These are phyloP conservation scores for Geopemphigus sp. DNA, from an alignment of 1,140 invertebrate genomes.

Conservation along the genomic window DNA sequence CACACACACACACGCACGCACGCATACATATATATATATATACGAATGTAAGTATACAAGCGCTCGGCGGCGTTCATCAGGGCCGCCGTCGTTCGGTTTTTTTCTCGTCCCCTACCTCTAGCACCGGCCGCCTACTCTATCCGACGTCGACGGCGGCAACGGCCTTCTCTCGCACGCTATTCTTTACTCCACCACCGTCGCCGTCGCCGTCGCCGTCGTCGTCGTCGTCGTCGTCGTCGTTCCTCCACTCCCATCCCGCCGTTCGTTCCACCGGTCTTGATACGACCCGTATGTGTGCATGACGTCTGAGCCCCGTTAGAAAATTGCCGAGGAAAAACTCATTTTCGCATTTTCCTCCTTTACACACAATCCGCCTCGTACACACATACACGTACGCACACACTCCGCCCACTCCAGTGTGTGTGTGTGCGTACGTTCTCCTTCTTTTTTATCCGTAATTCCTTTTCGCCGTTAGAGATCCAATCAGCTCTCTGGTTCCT, in stretches of 20 bases:
- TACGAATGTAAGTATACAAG: background rate
- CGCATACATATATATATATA: background rate
- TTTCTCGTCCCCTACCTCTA: background rate
- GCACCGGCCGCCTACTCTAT: background rate
- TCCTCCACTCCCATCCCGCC: too few species aligned
- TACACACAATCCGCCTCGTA: slow-evolving; percentile 34
- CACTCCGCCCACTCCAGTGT: slow-evolving; percentile 7
- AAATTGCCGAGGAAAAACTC: slow-evolving; percentile 48
- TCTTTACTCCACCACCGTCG: slow-evolving; percentile 8
- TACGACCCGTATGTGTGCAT: slow-evolving; percentile 42
- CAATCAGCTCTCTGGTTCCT: slow-evolving; percentile 45
- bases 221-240: too few species aligned
- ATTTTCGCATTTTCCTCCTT: slow-evolving; percentile 48
- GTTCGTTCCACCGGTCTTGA: background rate
- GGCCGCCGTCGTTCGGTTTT: slow-evolving; percentile 6
- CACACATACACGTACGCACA: background rate
- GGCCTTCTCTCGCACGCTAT: background rate
- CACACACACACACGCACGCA: background rate
- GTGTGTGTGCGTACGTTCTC: slow-evolving; percentile 14
- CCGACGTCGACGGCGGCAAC: too few species aligned
- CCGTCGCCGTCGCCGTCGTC: background rate
- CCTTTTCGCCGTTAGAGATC: slow-evolving; percentile 49
- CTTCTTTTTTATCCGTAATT: slow-evolving; percentile 48
- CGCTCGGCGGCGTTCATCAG: slow-evolving; percentile 25
- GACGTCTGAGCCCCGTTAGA: slow-evolving; percentile 48